These are phyloP conservation scores for Aphidius gifuensis DNA, from an alignment of 1,140 invertebrate species.

Conservation along the genomic window DNA sequence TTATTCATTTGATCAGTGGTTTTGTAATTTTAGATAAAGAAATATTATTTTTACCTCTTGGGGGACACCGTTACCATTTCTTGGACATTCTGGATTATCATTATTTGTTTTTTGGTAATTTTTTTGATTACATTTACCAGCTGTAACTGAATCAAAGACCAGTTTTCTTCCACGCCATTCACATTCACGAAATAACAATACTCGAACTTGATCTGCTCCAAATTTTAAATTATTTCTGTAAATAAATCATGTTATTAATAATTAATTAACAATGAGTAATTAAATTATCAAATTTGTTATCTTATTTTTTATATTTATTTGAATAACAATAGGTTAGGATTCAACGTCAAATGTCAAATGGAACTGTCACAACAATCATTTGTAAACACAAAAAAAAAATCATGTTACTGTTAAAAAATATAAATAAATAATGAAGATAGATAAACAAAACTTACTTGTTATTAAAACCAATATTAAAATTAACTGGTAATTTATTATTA, in stretches of 20 bases:
- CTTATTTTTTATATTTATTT: slow-evolving; percentile 8
- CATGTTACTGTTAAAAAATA: background rate
- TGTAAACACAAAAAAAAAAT: slow-evolving; percentile 7
- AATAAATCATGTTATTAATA: slow-evolving; percentile 11
- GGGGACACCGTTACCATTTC: slow-evolving; percentile 22
- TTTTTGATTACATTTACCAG: slow-evolving; percentile 38
- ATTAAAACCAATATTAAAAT: slow-evolving; percentile 27
- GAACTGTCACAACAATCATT: slow-evolving; percentile 10
- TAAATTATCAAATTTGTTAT: too few relatives aligned
- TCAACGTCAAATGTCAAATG: background rate
- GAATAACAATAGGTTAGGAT: background rate
- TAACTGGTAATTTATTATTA: slow-evolving; percentile 26
- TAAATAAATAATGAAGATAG: background rate
- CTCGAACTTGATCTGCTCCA: slow-evolving; percentile 65
- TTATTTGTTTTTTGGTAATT: slow-evolving; percentile 11
- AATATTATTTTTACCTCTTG: slow-evolving; percentile 17
- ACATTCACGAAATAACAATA: slow-evolving; percentile 82
- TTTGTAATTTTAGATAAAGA: background rate
- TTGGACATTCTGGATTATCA: slow-evolving; percentile 20
- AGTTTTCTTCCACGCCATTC: slow-evolving; percentile 76
- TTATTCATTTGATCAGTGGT: background rate
- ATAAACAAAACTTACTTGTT: slow-evolving; percentile 37
- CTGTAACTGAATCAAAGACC: slow-evolving; percentile 78
- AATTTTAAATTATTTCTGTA: slow-evolving; percentile 53
- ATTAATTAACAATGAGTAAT: background rate